Evolutionary conservation across 1,140 invertebrate species (phyloP), one percentile per base, ranked within the genome.

Genomic region (Triops cancriformis): DNA sequence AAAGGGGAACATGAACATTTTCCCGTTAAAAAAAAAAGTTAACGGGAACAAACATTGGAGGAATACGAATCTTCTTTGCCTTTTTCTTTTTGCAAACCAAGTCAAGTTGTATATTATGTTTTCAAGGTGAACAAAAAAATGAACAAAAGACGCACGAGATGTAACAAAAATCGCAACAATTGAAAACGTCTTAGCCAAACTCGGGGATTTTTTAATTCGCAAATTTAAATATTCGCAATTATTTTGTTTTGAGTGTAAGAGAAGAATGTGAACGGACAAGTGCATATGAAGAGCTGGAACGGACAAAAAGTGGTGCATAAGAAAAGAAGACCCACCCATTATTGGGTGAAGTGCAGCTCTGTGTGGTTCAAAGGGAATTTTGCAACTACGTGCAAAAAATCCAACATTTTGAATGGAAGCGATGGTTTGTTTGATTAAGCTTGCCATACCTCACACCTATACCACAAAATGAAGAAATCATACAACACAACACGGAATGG

Each of bases 121-220:
- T 64, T 64, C 23, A 64, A 64, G 31, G 31, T 64, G 51, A 64
- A 18, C 10, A 64, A 64, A 64, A 14, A 64, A 64, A 64, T n/a
- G 23, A 18, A 23, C 51, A 64, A 23, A 64, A 23, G 23, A 64
- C 14, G 18, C 23, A n/a, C 51, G 51, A 23, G 51, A 64, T 64
- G n/a, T 23, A 64, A 64, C 14, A 64, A 37, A 37, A 37, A 37
- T 37, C 31, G 51, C 51, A 64, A 23, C 51, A 64, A 64, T 64
- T 64, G 18, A 64, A 64, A 64, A 64, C 51, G 51, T 64, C 51
- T 64, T 64, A 64, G 51, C 51, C 51, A 64, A 64, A 64, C 51
- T 64, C 51, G 51, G 51, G 51, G 51, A 64, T n/a, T n/a, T n/a
- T n/a, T 23, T 64, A n/a, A n/a, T 64, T 64, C n/a, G 23, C 51